Evolutionary conservation across 2,888 invertebrate genomes (phyloP).

Genomic region (Ashinkailepas kermadecensis): DNA sequence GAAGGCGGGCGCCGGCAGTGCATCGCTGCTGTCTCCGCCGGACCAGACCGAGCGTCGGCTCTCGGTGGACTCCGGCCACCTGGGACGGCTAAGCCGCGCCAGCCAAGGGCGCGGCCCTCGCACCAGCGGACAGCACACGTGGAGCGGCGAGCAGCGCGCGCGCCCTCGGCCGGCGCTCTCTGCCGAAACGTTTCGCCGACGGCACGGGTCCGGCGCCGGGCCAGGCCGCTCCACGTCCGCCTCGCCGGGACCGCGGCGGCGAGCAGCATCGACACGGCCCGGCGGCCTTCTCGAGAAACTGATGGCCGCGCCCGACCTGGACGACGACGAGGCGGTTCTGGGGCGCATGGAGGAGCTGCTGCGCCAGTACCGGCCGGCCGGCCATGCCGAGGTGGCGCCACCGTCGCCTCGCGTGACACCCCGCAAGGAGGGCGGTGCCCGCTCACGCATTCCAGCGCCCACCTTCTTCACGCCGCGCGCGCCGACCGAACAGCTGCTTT

Average conservation of each 20-base stretch:
- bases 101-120: neutral
- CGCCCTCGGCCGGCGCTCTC: conserved; percentile 49
- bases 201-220: neutral
- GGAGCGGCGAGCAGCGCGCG: conserved; percentile 56
- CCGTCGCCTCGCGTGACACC: conserved; percentile 3
- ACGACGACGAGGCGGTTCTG: conserved; percentile 64
- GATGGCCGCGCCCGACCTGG: conserved; percentile 53
- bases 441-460: neutral
- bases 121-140: conserved; percentile 53
- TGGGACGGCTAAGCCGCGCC: neutral
- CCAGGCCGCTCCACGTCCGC: conserved; percentile 1
- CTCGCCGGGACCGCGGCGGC: neutral
- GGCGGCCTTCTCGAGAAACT: neutral
- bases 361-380: conserved; percentile 49
- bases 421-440: neutral
- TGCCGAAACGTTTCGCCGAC: conserved; percentile 52
- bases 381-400: neutral
- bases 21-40: neutral
- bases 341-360: conserved; percentile 64
- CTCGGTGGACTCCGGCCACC: neutral
- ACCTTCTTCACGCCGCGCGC: neutral
- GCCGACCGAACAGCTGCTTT: neutral
- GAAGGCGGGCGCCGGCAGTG: neutral
- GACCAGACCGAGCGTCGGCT: neutral
- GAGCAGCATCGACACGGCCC: conserved; percentile 31